phyloP scores from a whole-genome alignment of 1,140 invertebrate species.

The Lepidurus apus region DNA sequence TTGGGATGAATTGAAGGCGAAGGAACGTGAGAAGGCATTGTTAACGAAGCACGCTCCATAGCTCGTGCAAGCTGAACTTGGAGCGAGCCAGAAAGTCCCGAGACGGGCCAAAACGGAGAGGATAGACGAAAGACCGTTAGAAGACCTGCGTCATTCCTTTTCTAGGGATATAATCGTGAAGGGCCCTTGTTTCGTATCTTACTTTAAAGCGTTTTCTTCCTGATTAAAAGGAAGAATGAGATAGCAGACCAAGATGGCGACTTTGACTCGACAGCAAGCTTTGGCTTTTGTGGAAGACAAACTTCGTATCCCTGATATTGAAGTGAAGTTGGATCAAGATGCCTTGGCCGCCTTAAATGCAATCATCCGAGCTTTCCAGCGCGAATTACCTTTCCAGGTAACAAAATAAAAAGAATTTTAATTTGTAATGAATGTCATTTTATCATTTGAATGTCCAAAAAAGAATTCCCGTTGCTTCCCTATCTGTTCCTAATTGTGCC shows the following conservation, averaged over 20 bases:
- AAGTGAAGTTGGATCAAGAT: slow-evolving; percentile 15
- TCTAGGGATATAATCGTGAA: background rate
- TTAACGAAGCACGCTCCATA: slow-evolving; percentile 3
- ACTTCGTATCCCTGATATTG: background rate
- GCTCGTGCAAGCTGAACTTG: background rate
- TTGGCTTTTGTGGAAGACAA: slow-evolving; percentile 12
- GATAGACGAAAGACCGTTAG: background rate
- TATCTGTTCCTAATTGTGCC: background rate
- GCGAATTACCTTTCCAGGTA: slow-evolving; percentile 1
- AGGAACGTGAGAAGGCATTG: slow-evolving; percentile 12
- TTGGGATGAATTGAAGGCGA: background rate
- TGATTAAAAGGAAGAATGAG: slow-evolving; percentile 12
- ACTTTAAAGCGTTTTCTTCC: background rate
- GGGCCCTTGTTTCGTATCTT: background rate
- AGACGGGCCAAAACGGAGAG: background rate
- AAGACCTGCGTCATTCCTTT: slow-evolving; percentile 3
- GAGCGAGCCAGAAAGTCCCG: background rate
- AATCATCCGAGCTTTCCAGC: slow-evolving; percentile 13
- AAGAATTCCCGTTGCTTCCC: background rate
- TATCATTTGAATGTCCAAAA: background rate
- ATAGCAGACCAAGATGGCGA: slow-evolving; percentile 14
- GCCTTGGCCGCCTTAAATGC: background rate
- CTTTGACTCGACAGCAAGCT: background rate
- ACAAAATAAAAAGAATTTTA: background rate
- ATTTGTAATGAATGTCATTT: background rate